Evolutionary conservation across 1,140 invertebrate genomes (phyloP), one percentile per base, ranked within the genome.

Genomic region (Meloidogyne chitwoodi): DNA sequence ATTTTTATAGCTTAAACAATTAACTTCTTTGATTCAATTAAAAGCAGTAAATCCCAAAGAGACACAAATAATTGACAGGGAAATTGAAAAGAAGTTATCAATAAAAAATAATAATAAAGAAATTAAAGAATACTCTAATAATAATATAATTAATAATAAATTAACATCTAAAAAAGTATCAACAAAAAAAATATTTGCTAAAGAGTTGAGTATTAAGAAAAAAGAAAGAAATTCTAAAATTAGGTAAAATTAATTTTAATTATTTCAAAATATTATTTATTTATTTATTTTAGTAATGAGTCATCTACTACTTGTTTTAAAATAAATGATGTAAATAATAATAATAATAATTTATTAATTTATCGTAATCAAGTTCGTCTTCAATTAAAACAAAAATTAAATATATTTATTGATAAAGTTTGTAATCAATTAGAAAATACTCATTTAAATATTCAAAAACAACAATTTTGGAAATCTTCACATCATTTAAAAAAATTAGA

Each of bases 1-100:
- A 24, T 63, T 24, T 68, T 68, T 78, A 80, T 31, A 78, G 77
- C 62, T 78, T n/a, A 68, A 71, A n/a, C 77, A 78, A 22, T 63
- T 78, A 34, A 78, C 77, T 29, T 75, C 66, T 29, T 29, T 78
- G 2, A 78, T 78, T 63, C 77, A 78, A 44, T 77, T 62, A 29
- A 78, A 73, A 24, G 48, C 48, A 41, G 29, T n/a, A n/a, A n/a
- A 29, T 31, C 12, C 74, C 16, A 67, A 64, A 61, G 44, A 63
- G 63, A 26, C 19, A 44, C 38, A 66, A 24, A 8, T 10, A 22
- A 12, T 64, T 10, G 71, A 22, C 11, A 77, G 27, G 34, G 31
- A 77, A 44, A 64, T 1, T 38, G 29, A 16, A 34, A 41, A 29
- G 65, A 76, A 29, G 22, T n/a, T 38, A 6, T 38, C 16, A 44